phyloP scores from a whole-genome alignment of 1,140 invertebrate species.

The Phocides pigmalion region DNA sequence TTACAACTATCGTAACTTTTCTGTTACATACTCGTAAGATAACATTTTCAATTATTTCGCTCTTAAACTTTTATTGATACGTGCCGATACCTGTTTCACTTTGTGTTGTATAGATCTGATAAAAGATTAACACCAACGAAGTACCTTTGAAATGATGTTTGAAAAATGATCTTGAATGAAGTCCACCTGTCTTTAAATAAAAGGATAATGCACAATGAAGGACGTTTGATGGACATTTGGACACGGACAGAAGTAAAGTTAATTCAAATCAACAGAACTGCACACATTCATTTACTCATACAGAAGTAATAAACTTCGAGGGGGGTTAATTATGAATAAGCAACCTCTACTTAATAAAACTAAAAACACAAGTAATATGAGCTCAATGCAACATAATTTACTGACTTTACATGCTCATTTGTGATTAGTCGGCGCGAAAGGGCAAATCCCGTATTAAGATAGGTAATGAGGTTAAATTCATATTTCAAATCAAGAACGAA shows the following conservation, averaged over 20 bases:
- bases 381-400: slow-evolving; percentile 82
- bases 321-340: slow-evolving; percentile 83
- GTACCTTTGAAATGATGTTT: slow-evolving; percentile 33
- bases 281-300: slow-evolving; percentile 68
- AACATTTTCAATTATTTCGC: slow-evolving; percentile 33
- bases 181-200: slow-evolving; percentile 34
- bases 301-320: slow-evolving; percentile 81
- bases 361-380: slow-evolving; percentile 77
- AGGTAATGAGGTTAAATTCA: slow-evolving; percentile 83
- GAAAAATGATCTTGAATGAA: slow-evolving; percentile 44
- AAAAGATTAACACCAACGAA: slow-evolving; percentile 32
- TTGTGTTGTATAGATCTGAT: slow-evolving; percentile 23
- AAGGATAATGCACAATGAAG: slow-evolving; percentile 40
- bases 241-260: slow-evolving; percentile 43
- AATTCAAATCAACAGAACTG: slow-evolving; percentile 65
- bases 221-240: slow-evolving; percentile 51
- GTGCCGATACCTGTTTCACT: slow-evolving; percentile 17
- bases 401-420: slow-evolving; percentile 82
- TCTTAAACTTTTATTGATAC: slow-evolving; percentile 15
- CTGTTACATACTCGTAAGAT: background rate
- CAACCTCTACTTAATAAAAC: slow-evolving; percentile 70
- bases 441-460: slow-evolving; percentile 84
- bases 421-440: slow-evolving; percentile 83
- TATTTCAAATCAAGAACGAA: slow-evolving; percentile 48
- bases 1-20: slow-evolving; percentile 16